Evolutionary conservation across 1,140 invertebrate species (phyloP).

Genomic region (Chymomyza costata): DNA sequence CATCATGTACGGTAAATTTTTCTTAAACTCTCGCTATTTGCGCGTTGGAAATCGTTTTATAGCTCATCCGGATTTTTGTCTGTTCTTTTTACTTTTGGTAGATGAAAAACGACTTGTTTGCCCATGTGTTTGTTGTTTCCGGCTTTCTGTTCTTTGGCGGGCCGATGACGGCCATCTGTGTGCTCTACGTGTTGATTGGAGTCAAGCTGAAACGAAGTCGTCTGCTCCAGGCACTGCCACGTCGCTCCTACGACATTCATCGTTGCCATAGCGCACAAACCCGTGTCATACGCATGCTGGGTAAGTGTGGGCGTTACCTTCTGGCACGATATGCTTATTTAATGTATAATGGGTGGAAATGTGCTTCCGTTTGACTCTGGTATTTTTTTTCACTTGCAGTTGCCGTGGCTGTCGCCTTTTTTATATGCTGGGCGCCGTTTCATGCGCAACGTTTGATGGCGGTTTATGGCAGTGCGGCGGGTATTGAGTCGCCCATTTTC

Average conservation of each 20-base stretch:
- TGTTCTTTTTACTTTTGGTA: constrained; percentile 23
- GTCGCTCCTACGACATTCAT: constrained; percentile 58
- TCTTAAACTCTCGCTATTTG: no score
- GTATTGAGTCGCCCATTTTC: constrained; percentile 71
- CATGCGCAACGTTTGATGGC: constrained; percentile 90
- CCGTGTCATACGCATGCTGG: constrained; percentile 82
- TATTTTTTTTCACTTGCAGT: constrained; percentile 79
- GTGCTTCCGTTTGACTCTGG: no score
- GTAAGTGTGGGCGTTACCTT: constrained; percentile 76
- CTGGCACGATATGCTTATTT: no score
- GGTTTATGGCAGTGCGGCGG: constrained; percentile 78
- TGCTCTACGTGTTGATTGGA: constrained; percentile 89
- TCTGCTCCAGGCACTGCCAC: constrained; percentile 60
- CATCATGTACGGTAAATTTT: constrained; percentile 76
- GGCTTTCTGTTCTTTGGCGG: constrained; percentile 89
- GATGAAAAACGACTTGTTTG: constrained; percentile 79
- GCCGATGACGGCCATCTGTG: constrained; percentile 90
- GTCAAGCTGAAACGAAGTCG: constrained; percentile 80
- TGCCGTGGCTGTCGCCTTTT: constrained; percentile 95
- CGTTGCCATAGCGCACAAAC: constrained; percentile 77
- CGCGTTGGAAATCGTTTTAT: no score
- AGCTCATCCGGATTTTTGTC: constrained; percentile 1
- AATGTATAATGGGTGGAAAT: no score
- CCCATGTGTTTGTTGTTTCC: constrained; percentile 88
- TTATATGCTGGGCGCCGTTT: constrained; percentile 96